Percentiles rank a stretch among this genome's conserved stretches.
Evolutionary conservation across 2,797 vertebrate genomes (phyloP).

Genomic region (Tauraco hartlaubi): DNA sequence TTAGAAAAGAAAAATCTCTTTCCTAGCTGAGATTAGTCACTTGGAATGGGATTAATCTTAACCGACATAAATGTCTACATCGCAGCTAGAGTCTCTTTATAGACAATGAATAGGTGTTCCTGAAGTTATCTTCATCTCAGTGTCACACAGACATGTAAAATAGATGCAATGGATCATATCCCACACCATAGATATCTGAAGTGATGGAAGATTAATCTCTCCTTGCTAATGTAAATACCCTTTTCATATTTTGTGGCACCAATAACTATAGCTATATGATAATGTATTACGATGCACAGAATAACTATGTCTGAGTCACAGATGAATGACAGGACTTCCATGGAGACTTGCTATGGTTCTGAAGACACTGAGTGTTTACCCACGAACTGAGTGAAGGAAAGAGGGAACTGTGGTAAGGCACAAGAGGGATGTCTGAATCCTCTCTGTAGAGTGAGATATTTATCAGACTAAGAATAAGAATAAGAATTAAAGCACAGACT

Average conservation of each 20-base stretch:
- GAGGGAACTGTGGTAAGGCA: not conserved
- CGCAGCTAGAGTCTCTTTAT: not conserved
- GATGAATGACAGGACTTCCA: not conserved
- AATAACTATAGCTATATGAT: not conserved
- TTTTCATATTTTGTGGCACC: not conserved
- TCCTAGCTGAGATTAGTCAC: not conserved
- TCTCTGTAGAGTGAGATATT: not conserved
- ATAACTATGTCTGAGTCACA: not conserved
- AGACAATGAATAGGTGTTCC: not conserved
- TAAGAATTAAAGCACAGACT: not conserved
- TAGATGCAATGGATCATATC: not conserved
- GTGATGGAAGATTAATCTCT: not conserved
- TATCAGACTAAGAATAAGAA: not conserved
- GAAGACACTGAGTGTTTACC: not conserved
- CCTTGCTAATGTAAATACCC: not conserved
- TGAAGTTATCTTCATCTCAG: not conserved
- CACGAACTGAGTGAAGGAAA: not conserved
- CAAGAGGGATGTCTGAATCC: not conserved
- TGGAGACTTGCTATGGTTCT: not conserved
- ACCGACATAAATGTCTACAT: not conserved
- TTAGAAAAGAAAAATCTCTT: not conserved
- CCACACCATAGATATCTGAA: not conserved
- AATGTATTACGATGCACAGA: not conserved
- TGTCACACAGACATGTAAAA: not conserved
- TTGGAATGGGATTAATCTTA: not conserved